These are phyloP conservation scores for Aplysia californica DNA, from an alignment of 1,140 invertebrate species.

Conservation along the genomic window DNA sequence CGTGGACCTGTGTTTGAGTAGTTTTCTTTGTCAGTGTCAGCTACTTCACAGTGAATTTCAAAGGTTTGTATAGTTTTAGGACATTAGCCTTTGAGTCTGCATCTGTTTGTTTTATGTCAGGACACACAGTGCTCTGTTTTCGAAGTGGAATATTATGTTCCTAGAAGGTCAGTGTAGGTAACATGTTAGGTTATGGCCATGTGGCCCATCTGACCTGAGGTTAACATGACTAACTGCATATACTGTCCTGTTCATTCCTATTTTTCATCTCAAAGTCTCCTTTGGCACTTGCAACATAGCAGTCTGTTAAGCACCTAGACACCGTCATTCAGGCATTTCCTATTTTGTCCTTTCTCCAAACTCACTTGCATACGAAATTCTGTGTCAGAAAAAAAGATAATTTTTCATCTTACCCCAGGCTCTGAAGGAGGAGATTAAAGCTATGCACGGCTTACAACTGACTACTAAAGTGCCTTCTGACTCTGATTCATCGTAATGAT, in stretches of 20 bases:
- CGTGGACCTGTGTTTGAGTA: too few relatives aligned
- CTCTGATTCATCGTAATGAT: not conserved
- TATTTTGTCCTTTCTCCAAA: not conserved
- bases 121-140: too few relatives aligned
- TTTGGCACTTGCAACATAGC: not conserved
- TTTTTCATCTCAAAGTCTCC: not conserved
- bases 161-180: too few relatives aligned
- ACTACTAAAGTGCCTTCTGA: slow-evolving; percentile 71
- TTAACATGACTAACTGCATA: not conserved
- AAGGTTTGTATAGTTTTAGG: too few relatives aligned
- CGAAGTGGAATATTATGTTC: too few relatives aligned
- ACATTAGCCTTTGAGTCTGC: too few relatives aligned
- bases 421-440: slow-evolving; percentile 82
- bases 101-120: too few relatives aligned
- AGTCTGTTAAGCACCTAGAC: not conserved
- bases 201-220: too few relatives aligned
- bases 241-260: not conserved
- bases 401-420: slow-evolving; percentile 67
- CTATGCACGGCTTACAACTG: slow-evolving; percentile 87
- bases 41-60: too few relatives aligned
- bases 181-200: too few relatives aligned
- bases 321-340: not conserved
- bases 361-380: slow-evolving; percentile 18
- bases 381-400: slow-evolving; percentile 27
- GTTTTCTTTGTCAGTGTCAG: too few relatives aligned